Conservation (phyloP, 2,113 vertebrate genomes). For the Vidua macroura region DNA sequence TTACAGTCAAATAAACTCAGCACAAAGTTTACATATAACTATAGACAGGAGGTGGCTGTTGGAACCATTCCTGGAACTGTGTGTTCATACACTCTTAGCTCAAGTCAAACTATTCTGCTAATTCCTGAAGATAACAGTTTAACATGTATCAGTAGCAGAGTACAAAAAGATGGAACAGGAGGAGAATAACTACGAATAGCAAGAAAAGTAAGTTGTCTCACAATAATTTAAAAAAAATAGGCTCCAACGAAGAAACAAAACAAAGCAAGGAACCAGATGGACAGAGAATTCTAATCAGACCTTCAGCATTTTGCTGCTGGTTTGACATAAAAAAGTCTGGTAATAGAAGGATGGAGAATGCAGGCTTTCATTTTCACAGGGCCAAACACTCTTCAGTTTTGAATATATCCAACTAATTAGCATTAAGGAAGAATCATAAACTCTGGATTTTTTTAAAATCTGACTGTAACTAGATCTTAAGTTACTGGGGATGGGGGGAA, state of each 20-base stretch:
- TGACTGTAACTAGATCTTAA: neutral
- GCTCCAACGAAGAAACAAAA: neutral
- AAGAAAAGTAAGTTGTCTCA: neutral
- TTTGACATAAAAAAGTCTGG: neutral
- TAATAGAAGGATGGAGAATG: neutral
- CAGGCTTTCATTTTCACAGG: neutral
- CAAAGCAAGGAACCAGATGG: neutral
- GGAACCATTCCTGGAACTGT: neutral
- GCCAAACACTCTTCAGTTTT: neutral
- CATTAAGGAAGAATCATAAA: neutral
- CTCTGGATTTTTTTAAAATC: neutral
- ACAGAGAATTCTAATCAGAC: neutral
- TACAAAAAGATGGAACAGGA: neutral
- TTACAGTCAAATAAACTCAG: neutral
- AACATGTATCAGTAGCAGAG: neutral
- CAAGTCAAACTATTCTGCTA: neutral
- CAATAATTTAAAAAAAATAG: neutral
- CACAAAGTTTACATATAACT: neutral
- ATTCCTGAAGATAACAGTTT: neutral
- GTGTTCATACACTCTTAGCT: neutral
- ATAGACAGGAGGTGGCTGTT: neutral
- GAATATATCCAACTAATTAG: neutral
- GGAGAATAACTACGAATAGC: neutral
- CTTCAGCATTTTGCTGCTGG: neutral
- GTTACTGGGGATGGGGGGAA: neutral